Evolutionary conservation across 1,140 invertebrate species (phyloP), one percentile per base, ranked within the genome.

Genomic region (Pinna nobilis): DNA sequence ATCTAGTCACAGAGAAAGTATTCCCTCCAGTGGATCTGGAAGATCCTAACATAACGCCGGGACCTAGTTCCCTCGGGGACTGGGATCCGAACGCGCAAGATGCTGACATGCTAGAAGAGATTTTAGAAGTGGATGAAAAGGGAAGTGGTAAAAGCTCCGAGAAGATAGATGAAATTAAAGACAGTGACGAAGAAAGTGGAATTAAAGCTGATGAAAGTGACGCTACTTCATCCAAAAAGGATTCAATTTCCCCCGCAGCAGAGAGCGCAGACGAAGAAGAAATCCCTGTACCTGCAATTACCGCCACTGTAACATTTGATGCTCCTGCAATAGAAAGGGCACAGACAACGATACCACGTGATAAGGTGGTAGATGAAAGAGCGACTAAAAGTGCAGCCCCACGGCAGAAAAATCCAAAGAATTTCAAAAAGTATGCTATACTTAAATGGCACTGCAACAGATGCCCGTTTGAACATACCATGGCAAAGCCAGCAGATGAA

Each of bases 391-490:
- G 30, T 33, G 18, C 28, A 9, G 59, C 39, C 15, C 35, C 39
- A 15, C 25, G 44, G 44, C 28, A 20, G 59, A 39, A 37, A 41
- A 41, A 41, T 18, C 35, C 37, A 25, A 25, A 63, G 35, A 63
- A 28, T 41, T 28, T 41, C 35, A 41, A 63, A n/a, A 63, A 35
- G 37, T 41, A 41, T 3, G 59, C 59, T 7, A 63, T 63, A 23
- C 13, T 63, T 9, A 63, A 41, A 41, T 33, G 39, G 7, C 18
- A n/a, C 25, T 63, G 59, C 59, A 28, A 15, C 4, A 63, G 25
- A 41, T 63, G 59, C 28, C 59, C 59, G 1, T 63, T 39, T 4
- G 59, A 63, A 28, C 59, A 63, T 23, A 63, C 59, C 20, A 41
- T 44, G 28, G 28, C 28, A 44, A 63, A 63, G 59, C 25, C 44